Conservation (phyloP, 2,888 invertebrate genomes). For the Nesidiocoris tenuis region DNA sequence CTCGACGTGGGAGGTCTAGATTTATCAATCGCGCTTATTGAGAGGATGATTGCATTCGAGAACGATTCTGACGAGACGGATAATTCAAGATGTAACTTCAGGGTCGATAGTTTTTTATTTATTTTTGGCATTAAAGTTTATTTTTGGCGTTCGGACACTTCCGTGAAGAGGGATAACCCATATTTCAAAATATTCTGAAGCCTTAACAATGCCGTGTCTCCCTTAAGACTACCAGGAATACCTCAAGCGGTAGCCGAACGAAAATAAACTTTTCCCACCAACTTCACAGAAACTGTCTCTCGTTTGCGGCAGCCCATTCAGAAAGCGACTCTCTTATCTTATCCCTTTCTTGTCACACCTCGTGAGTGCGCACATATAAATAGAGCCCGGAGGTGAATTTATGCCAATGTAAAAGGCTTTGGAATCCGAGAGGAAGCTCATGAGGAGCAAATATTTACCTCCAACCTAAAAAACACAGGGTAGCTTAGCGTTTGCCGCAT, state of each 20-base stretch:
- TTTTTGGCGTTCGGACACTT: no score
- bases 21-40: neutral
- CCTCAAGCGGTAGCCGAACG: neutral
- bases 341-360: neutral
- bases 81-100: neutral
- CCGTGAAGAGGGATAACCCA: no score
- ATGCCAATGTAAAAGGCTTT: neutral
- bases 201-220: no score
- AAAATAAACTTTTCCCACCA: neutral
- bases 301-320: neutral
- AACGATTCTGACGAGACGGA: neutral
- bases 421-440: neutral
- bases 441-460: neutral
- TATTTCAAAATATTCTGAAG: no score
- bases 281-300: neutral
- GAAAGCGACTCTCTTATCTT: neutral
- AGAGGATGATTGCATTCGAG: neutral
- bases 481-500: neutral
- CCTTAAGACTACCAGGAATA: no score
- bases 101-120: no score
- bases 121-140: no score
- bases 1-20: neutral
- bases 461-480: neutral
- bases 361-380: neutral
- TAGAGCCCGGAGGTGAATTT: neutral